Conservation (phyloP, 2,797 vertebrate genomes). For the Diplodus sargus region DNA sequence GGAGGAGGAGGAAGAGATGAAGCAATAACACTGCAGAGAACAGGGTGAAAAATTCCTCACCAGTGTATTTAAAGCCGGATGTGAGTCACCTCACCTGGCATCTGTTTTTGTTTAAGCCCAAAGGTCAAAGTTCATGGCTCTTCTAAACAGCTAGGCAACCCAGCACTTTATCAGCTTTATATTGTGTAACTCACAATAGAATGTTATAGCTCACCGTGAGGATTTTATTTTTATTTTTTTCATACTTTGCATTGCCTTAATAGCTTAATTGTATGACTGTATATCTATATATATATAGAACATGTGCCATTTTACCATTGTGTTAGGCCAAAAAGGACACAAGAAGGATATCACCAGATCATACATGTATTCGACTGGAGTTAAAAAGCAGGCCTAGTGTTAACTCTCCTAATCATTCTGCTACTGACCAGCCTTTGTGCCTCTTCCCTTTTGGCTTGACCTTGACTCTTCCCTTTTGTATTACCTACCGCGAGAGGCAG, state of each 20-base stretch:
- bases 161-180: constrained; percentile 82
- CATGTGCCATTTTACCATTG: neutral
- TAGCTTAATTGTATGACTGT: constrained; percentile 8
- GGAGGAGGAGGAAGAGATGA: constrained; percentile 65
- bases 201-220: constrained; percentile 74
- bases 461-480: constrained; percentile 33
- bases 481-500: too few relatives aligned
- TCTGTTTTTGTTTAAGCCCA: constrained; percentile 91
- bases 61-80: constrained; percentile 89
- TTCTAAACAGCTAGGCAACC: constrained; percentile 86
- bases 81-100: constrained; percentile 91
- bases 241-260: neutral
- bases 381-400: constrained; percentile 2
- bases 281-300: too few relatives aligned
- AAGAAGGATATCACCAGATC: neutral
- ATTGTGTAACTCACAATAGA: constrained; percentile 76
- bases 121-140: constrained; percentile 89
- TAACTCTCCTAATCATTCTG: constrained; percentile 3
- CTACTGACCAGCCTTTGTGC: constrained; percentile 8
- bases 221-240: neutral
- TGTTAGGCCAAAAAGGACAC: neutral
- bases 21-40: constrained; percentile 76
- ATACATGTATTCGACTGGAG: neutral
- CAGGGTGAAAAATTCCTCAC: constrained; percentile 83
- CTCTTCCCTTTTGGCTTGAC: constrained; percentile 42